These are phyloP conservation scores for Caenorhabditis sp. DNA, from an alignment of 2,888 invertebrate species.

Conservation along the genomic window DNA sequence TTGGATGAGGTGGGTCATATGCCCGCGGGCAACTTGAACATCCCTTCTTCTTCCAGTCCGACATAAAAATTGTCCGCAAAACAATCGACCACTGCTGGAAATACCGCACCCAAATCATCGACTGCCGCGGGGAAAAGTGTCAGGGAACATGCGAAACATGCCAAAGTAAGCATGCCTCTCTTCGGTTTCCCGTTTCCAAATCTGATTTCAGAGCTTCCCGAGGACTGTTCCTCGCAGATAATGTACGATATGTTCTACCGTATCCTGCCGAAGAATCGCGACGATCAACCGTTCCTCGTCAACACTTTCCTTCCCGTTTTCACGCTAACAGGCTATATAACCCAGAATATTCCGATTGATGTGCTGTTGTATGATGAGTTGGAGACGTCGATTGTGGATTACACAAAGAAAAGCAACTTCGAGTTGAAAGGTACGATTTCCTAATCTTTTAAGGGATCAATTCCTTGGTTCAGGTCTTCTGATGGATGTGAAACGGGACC, in stretches of 20 bases:
- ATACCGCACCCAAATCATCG: conserved; percentile 69
- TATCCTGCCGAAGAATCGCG: conserved; percentile 76
- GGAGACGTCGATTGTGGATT: conserved; percentile 65
- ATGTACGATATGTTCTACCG: conserved; percentile 82
- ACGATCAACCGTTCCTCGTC: conserved; percentile 69
- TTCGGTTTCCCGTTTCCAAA: not conserved
- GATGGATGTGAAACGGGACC: conserved; percentile 80
- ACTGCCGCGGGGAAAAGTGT: conserved; percentile 69
- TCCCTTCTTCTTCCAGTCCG: conserved; percentile 21
- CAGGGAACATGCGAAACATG: conserved; percentile 56
- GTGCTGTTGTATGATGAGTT: conserved; percentile 67
- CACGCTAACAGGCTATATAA: conserved; percentile 76
- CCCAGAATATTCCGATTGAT: conserved; percentile 69
- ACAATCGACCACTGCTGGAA: conserved; percentile 71
- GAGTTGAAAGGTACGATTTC: conserved; percentile 55
- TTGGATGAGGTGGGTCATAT: conserved; percentile 58
- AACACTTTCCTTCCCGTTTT: conserved; percentile 81
- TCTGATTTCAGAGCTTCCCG: conserved; percentile 57
- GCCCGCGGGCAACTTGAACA: too few relatives aligned
- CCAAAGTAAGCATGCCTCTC: conserved; percentile 17
- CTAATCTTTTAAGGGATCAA: too few relatives aligned
- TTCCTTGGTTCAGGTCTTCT: conserved; percentile 73
- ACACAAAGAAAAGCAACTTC: conserved; percentile 60
- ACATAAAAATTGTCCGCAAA: conserved; percentile 63
- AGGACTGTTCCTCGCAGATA: conserved; percentile 76